These are phyloP conservation scores for Callaeas wilsoni DNA, from an alignment of 2,113 vertebrate species.

Conservation along the genomic window DNA sequence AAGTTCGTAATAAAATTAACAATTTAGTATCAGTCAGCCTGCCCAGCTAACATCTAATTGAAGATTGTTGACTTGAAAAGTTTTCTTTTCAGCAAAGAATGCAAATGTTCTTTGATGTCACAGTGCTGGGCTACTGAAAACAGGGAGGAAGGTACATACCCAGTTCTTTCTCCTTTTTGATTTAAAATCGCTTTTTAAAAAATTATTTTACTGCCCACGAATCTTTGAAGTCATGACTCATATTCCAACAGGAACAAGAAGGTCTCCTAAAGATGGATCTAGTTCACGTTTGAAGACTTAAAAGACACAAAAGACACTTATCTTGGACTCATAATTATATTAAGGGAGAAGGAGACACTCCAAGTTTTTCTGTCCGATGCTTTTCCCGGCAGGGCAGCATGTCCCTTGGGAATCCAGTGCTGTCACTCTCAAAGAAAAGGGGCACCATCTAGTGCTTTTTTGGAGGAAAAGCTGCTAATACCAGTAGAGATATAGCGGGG, in stretches of 20 bases:
- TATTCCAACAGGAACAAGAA: background rate
- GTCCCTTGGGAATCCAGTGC: constrained; percentile 57
- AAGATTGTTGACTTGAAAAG: background rate
- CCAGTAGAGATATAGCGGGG: background rate
- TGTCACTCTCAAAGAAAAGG: constrained; percentile 79
- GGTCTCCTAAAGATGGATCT: background rate
- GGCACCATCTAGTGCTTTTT: constrained; percentile 94
- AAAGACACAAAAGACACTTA: background rate
- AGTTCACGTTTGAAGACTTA: background rate
- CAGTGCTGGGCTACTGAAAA: background rate
- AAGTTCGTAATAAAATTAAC: constrained; percentile 10
- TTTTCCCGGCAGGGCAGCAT: constrained; percentile 54
- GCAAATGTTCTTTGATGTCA: background rate
- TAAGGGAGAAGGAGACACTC: background rate
- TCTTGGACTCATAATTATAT: background rate
- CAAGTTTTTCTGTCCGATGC: constrained; percentile 19
- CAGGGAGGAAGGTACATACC: background rate
- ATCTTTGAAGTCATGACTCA: background rate
- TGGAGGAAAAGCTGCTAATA: constrained; percentile 75
- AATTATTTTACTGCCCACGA: background rate
- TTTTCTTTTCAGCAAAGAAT: background rate
- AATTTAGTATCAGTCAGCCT: background rate
- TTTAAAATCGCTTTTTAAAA: background rate
- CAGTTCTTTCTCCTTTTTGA: background rate
- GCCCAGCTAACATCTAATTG: constrained; percentile 7